phyloP scores from a whole-genome alignment of 2,113 vertebrate species.

The Neotoma lepida region DNA sequence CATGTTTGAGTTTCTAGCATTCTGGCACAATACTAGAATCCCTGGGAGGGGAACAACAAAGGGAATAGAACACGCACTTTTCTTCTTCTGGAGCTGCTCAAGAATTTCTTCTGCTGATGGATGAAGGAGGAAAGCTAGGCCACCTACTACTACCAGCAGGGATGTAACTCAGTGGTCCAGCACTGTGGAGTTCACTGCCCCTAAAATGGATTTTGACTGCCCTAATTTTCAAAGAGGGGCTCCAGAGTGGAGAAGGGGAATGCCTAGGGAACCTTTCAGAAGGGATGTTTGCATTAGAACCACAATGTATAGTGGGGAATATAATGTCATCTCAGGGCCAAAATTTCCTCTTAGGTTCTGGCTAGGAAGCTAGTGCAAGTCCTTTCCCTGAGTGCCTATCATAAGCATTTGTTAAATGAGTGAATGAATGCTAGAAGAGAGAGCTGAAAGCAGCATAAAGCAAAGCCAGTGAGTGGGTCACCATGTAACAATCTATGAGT shows the following conservation, averaged over 20 bases:
- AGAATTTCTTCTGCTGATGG: background rate
- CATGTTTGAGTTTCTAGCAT: background rate
- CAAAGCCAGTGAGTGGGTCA: background rate
- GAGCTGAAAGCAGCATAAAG: background rate
- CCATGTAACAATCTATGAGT: background rate
- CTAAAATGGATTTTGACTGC: background rate
- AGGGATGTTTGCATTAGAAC: background rate
- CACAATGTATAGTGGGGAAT: background rate
- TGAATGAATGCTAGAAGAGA: background rate
- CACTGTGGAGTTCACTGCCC: background rate
- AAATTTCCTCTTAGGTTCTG: background rate
- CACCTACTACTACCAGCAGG: background rate
- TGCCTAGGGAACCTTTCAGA: background rate
- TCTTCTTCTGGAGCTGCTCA: background rate
- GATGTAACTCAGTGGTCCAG: background rate
- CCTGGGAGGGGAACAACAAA: background rate
- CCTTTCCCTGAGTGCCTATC: background rate
- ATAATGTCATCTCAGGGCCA: background rate
- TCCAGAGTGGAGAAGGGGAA: background rate
- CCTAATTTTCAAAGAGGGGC: background rate
- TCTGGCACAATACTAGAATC: background rate
- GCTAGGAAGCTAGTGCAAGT: background rate
- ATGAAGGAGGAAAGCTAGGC: background rate
- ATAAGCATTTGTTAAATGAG: background rate
- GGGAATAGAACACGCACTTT: background rate